Conservation (phyloP, 2,888 invertebrate species). For the Dendrolimus pini region DNA sequence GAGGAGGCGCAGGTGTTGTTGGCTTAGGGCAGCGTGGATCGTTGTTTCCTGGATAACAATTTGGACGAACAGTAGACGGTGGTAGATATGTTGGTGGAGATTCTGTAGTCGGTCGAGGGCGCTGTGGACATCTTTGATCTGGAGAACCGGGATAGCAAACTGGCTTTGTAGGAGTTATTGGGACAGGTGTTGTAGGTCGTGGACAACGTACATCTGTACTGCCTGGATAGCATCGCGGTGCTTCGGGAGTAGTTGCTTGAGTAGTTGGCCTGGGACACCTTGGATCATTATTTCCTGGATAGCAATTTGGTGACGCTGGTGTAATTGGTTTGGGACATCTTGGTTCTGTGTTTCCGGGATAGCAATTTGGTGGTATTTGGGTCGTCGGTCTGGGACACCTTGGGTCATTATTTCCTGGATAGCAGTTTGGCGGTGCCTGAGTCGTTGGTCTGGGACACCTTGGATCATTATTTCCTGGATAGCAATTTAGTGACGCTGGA, state of each 20-base stretch:
- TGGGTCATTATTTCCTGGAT: conserved; percentile 27
- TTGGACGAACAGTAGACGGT: conserved; percentile 11
- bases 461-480: conserved; percentile 29
- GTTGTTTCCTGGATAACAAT: conserved; percentile 34
- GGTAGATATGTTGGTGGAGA: conserved; percentile 23
- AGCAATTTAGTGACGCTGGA: conserved; percentile 13
- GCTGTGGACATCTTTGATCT: conserved; percentile 22
- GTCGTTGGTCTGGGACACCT: conserved; percentile 26
- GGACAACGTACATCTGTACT: conserved; percentile 36
- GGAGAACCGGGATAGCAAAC: conserved; percentile 26
- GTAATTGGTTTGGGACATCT: conserved; percentile 32
- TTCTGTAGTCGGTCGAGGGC: conserved; percentile 11
- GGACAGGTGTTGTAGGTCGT: conserved; percentile 19
- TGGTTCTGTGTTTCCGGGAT: conserved; percentile 36
- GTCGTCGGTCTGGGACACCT: conserved; percentile 16
- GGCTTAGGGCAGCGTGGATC: conserved; percentile 34
- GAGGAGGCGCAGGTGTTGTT: conserved; percentile 42
- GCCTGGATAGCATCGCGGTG: conserved; percentile 27
- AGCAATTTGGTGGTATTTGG: conserved; percentile 25
- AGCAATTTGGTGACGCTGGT: conserved; percentile 21
- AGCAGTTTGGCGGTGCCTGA: conserved; percentile 22
- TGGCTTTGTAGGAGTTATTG: conserved; percentile 8
- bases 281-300: conserved; percentile 36
- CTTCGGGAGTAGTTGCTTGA: conserved; percentile 36
- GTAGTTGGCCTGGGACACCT: conserved; percentile 35